Evolutionary conservation across 2,888 invertebrate species (phyloP).

Genomic region (Apodemia hepburni): DNA sequence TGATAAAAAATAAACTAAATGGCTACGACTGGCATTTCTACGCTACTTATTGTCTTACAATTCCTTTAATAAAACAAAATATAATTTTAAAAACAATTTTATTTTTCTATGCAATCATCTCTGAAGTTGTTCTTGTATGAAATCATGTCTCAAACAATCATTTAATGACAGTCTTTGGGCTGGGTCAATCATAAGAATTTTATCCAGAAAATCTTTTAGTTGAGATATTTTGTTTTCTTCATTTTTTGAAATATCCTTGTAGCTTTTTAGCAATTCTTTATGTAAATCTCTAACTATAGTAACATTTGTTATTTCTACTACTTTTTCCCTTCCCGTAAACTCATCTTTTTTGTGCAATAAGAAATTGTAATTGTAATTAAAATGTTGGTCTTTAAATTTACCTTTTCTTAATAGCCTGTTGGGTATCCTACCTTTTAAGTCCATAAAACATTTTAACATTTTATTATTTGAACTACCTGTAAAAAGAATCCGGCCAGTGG

Average conservation of each 20-base stretch:
- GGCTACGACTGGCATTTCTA: too few relatives aligned
- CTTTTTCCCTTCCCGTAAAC: slow-evolving; percentile 97
- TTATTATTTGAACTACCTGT: slow-evolving; percentile 98
- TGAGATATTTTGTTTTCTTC: slow-evolving; percentile 94
- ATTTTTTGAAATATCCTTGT: slow-evolving; percentile 88
- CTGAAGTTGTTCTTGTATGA: slow-evolving; percentile 81
- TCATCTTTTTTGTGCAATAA: slow-evolving; percentile 98
- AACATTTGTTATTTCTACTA: slow-evolving; percentile 93
- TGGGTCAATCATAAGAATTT: slow-evolving; percentile 93
- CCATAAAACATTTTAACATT: slow-evolving; percentile 99
- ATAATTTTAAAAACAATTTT: slow-evolving; percentile 28
- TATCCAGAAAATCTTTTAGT: slow-evolving; percentile 95
- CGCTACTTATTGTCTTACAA: too few relatives aligned
- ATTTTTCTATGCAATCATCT: slow-evolving; percentile 36
- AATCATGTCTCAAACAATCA: slow-evolving; percentile 95
- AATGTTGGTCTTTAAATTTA: slow-evolving; percentile 97
- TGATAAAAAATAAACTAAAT: too few relatives aligned
- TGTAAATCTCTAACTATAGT: slow-evolving; percentile 91
- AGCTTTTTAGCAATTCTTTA: slow-evolving; percentile 91
- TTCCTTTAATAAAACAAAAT: too few relatives aligned
- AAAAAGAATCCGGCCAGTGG: slow-evolving; percentile 98
- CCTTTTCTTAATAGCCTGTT: slow-evolving; percentile 96
- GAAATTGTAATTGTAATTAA: slow-evolving; percentile 97
- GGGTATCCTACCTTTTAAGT: slow-evolving; percentile 98
- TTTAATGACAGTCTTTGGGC: slow-evolving; percentile 92